Base-by-base conservation (phyloP, 2,888 invertebrate genomes). In the Chromoteleia sp. region DNA sequence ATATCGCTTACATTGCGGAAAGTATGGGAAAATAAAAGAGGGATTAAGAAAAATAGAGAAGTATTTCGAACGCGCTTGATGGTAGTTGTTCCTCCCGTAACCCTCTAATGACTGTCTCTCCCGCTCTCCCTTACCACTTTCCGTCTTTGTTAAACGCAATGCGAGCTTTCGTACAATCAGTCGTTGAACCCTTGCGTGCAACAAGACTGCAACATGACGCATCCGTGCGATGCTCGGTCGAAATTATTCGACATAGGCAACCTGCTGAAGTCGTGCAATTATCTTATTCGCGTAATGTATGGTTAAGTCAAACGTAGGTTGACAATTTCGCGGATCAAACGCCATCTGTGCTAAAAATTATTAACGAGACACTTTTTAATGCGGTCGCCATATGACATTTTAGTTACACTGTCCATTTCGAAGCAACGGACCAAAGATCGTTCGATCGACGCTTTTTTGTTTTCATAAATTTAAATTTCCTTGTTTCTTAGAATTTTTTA, bases 101-200 rank as follows among this genome's bases (percentile, higher is more conserved):
- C n/a, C 48, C 45, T 10, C 30, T 33, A 21, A 19, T 45, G 29
- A 58, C n/a, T 17, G 50, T 61, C 54, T 1, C 10, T 39, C 25
- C 54, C 14, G 19, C 4, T 41, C 25, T 15, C 14, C 43, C 5
- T 8, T 25, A 8, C 33, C 15, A 17, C 21, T 50, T 33, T n/a
- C 50, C 19, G 17, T 63, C 68, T 63, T 12, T 56, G 61, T 80
- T 43, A 21, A 4, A 45, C 73, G 45, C 39, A 17, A 63, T 59
- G 48, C 39, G 50, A 61, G 78, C 63, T 68, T 67, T 73, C 59
- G 41, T 71, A 70, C 67, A 81, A 81, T 81, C 81, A 77, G 81
- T 81, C 81, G 73, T 81, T 81, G 81, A 81, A 81, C 77, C 73
- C 71, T 81, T 73, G 81, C 81, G 73, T 81, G 81, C 73, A 73